Conservation (phyloP, 2,888 invertebrate genomes). For the Alviniconcha strummeri region DNA sequence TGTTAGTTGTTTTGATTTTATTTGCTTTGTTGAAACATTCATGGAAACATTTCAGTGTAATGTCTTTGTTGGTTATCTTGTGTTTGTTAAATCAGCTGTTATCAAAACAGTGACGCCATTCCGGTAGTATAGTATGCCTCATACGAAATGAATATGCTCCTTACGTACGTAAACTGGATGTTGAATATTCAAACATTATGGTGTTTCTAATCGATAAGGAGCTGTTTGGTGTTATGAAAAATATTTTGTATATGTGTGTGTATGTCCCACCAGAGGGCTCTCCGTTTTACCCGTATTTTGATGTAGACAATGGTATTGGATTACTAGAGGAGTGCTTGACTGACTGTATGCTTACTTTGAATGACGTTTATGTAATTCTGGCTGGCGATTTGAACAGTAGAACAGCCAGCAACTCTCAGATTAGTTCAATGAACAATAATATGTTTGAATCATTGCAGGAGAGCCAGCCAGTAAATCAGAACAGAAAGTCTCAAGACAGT, state of each 20-base stretch:
- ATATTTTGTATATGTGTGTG: not conserved
- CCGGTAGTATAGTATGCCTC: not conserved
- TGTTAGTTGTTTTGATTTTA: not conserved
- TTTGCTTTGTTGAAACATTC: conserved; percentile 2
- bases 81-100: not conserved
- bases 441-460: not conserved
- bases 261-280: conserved; percentile 8
- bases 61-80: not conserved
- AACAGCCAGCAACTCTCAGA: not conserved
- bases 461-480: too few relatives aligned
- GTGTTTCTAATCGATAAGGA: not conserved
- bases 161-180: not conserved
- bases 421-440: not conserved
- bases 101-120: not conserved
- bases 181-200: too few relatives aligned
- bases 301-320: not conserved
- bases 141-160: not conserved
- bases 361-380: not conserved
- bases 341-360: not conserved
- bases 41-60: too few relatives aligned
- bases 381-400: not conserved
- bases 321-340: not conserved
- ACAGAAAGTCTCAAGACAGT: not conserved
- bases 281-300: not conserved
- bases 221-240: not conserved